These are phyloP conservation scores for Gymnocheta viridis DNA, from an alignment of 2,888 invertebrate genomes.

Conservation along the genomic window DNA sequence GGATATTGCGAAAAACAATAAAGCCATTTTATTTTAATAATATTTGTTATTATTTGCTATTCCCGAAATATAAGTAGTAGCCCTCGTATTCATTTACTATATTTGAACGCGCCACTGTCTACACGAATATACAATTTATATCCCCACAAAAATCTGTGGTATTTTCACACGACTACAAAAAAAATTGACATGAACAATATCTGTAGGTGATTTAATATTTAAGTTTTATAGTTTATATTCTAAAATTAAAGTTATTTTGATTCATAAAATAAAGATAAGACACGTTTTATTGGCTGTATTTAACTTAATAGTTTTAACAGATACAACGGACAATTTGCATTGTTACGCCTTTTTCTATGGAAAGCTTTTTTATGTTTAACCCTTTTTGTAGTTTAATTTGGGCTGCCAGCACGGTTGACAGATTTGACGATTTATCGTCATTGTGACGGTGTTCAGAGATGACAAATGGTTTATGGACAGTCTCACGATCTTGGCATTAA, in stretches of 20 bases:
- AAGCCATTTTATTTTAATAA: no score
- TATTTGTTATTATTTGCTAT: no score
- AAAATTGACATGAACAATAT: constrained; percentile 17
- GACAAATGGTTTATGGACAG: background rate
- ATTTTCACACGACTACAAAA: background rate
- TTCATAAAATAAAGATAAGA: constrained; percentile 20
- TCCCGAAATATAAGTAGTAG: no score
- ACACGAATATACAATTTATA: background rate
- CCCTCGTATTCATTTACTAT: no score
- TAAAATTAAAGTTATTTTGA: constrained; percentile 10
- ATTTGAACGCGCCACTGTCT: no score
- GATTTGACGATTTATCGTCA: background rate
- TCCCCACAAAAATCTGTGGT: background rate
- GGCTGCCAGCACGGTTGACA: background rate
- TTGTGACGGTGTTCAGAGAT: background rate
- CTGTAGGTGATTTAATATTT: constrained; percentile 22
- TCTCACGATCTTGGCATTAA: background rate
- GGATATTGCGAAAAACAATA: no score
- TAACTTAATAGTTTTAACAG: constrained; percentile 13
- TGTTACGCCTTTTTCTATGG: background rate
- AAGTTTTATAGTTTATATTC: background rate
- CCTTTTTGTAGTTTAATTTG: background rate
- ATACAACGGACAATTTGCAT: constrained; percentile 6
- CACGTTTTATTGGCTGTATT: constrained; percentile 32
- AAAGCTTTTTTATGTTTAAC: background rate